Percentiles rank a stretch among this genome's conserved stretches.
Evolutionary conservation across 2,888 invertebrate genomes (phyloP).

Genomic region (Lasioglossum villosulum): DNA sequence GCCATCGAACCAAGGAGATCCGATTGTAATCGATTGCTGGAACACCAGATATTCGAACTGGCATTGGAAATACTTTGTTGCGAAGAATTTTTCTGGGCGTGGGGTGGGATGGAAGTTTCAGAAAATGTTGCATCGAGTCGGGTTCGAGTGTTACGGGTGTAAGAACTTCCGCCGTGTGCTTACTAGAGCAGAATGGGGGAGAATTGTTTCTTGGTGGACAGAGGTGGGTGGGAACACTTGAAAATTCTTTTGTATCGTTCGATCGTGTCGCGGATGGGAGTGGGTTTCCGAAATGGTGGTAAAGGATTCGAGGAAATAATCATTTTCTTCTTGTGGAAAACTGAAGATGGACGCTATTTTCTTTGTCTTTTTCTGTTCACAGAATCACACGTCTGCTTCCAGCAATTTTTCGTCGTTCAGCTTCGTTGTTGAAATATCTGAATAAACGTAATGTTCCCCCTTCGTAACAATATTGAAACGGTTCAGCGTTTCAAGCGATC

Average conservation of each 20-base stretch:
- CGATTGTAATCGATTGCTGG: background rate
- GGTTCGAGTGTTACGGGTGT: background rate
- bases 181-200: background rate
- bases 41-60: background rate
- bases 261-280: background rate
- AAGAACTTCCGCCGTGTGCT: background rate
- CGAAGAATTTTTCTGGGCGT: background rate
- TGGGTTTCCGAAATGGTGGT: too few species aligned
- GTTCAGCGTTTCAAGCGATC: too few species aligned
- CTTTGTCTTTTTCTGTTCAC: background rate
- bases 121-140: background rate
- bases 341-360: background rate
- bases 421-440: too few species aligned
- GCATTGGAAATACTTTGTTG: background rate
- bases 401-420: too few species aligned
- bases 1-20: background rate
- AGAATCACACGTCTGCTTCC: background rate
- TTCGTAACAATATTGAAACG: too few species aligned
- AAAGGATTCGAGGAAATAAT: background rate
- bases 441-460: too few species aligned
- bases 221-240: background rate
- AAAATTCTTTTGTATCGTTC: background rate
- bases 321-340: background rate
- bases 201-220: background rate
- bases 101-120: background rate